phyloP scores from a whole-genome alignment of 2,113 vertebrate genomes.

The Mustela lutreola region DNA sequence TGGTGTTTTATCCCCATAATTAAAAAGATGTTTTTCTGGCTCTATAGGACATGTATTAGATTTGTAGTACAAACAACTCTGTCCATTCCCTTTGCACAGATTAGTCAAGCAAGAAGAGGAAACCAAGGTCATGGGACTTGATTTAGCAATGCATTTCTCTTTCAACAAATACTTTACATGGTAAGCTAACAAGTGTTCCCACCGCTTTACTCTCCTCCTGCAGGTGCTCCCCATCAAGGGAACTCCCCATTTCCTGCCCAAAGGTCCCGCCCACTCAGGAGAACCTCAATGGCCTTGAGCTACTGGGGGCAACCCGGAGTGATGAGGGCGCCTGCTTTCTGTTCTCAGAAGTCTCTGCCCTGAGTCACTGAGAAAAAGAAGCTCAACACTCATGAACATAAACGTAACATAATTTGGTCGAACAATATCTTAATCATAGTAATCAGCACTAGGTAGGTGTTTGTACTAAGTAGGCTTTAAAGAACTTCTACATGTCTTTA shows the following conservation, averaged over 20 bases:
- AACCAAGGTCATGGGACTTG: background rate
- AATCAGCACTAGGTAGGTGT: background rate
- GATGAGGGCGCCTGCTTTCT: too few species aligned
- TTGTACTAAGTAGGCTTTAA: background rate
- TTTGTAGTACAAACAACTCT: background rate
- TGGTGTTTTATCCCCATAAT: background rate
- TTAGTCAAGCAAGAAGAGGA: background rate
- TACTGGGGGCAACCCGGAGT: accelerated
- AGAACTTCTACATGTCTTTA: background rate
- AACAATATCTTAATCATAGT: background rate
- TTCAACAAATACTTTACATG: slow-evolving; percentile 20
- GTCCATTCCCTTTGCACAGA: background rate
- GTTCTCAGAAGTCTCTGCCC: background rate
- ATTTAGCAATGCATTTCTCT: background rate
- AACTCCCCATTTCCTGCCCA: background rate
- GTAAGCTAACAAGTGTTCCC: background rate
- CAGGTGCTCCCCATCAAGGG: background rate
- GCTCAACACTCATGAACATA: background rate
- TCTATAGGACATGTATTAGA: background rate
- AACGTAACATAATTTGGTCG: background rate
- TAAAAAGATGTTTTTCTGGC: background rate
- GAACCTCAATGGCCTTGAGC: background rate
- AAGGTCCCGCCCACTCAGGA: background rate
- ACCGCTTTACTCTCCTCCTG: background rate
- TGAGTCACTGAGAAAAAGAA: background rate